These are phyloP conservation scores for Notolepis coatsorum DNA, from an alignment of 2,797 vertebrate species.

Conservation along the genomic window DNA sequence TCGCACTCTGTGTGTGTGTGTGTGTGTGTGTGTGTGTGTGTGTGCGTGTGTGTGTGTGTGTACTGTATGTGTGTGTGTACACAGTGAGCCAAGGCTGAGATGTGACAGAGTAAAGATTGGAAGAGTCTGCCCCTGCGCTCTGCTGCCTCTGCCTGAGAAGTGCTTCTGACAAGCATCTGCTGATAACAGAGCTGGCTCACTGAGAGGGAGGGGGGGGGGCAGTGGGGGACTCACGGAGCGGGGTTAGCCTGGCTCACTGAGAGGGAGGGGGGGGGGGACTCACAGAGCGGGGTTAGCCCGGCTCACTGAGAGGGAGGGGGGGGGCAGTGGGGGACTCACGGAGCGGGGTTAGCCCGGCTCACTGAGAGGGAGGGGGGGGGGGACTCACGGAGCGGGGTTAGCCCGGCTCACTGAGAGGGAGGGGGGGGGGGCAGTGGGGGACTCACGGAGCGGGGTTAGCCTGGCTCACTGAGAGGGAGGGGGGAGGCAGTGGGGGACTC, in stretches of 20 bases:
- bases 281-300: too few relatives aligned
- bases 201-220: neutral
- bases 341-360: too few relatives aligned
- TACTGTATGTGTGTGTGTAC: conserved; percentile 2
- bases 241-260: too few relatives aligned
- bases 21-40: conserved; percentile 4
- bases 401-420: too few relatives aligned
- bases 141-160: conserved; percentile 30
- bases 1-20: conserved; percentile 2
- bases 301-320: too few relatives aligned
- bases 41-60: conserved; percentile 2
- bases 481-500: too few relatives aligned
- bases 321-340: too few relatives aligned
- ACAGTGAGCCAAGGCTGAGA: neutral
- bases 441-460: too few relatives aligned
- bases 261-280: neutral
- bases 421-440: too few relatives aligned
- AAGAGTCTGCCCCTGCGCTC: conserved; percentile 14
- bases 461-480: too few relatives aligned
- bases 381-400: too few relatives aligned
- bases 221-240: too few relatives aligned
- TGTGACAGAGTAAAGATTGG: conserved; percentile 28
- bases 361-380: conserved; percentile 6
- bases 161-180: conserved; percentile 27
- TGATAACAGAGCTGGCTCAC: conserved; percentile 13